Percentiles rank a stretch among this genome's conserved stretches.
Conservation (phyloP, 1,140 invertebrate species). For the Drosophila bifasciata region DNA sequence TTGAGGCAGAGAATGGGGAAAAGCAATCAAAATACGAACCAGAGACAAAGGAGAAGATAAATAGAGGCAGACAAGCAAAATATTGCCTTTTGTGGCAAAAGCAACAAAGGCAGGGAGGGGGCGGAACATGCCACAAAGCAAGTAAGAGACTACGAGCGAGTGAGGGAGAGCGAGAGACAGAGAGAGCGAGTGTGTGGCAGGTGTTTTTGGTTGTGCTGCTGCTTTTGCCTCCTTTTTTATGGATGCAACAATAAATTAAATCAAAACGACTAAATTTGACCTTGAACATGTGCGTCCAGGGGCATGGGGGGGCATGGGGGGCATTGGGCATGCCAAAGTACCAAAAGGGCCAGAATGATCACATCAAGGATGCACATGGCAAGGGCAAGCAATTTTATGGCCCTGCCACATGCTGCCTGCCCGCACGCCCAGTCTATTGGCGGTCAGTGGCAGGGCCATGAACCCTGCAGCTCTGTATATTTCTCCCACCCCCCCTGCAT, state of each 20-base stretch:
- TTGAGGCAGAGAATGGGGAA: slow-evolving; percentile 48
- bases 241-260: slow-evolving; percentile 79
- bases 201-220: slow-evolving; percentile 9
- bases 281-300: slow-evolving; percentile 47
- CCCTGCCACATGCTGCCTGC: too few relatives aligned
- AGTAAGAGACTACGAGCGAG: not conserved
- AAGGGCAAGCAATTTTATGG: slow-evolving; percentile 35
- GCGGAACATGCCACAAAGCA: slow-evolving; percentile 5
- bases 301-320: not conserved
- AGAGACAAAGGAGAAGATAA: slow-evolving; percentile 75
- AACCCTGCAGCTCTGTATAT: slow-evolving; percentile 46
- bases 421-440: slow-evolving; percentile 40
- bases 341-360: slow-evolving; percentile 24
- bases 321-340: too few relatives aligned
- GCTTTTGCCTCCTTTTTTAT: slow-evolving; percentile 30
- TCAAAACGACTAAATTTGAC: slow-evolving; percentile 79
- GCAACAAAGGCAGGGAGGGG: slow-evolving; percentile 14
- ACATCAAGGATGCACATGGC: slow-evolving; percentile 51
- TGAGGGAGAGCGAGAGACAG: not conserved
- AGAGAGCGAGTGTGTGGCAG: not conserved
- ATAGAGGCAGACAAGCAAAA: slow-evolving; percentile 80
- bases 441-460: slow-evolving; percentile 64
- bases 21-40: slow-evolving; percentile 74
- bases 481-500: not conserved
- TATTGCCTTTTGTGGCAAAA: slow-evolving; percentile 70